These are phyloP conservation scores for Podarcis siculus DNA, from an alignment of 2,797 vertebrate genomes.

Conservation along the genomic window DNA sequence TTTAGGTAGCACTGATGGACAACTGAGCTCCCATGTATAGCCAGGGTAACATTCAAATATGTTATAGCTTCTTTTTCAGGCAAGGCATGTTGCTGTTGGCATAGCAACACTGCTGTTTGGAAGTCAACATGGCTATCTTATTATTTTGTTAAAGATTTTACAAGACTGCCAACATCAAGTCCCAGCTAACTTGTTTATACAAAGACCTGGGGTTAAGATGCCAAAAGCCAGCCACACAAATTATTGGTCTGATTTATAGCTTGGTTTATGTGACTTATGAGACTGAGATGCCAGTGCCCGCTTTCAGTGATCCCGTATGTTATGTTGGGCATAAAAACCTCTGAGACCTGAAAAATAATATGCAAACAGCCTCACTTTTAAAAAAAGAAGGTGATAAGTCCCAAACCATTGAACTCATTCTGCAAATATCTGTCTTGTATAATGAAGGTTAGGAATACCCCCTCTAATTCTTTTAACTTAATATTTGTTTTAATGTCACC, in stretches of 20 bases:
- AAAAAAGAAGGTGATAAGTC: no score
- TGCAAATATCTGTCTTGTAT: background rate
- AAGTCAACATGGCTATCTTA: constrained; percentile 56
- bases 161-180: constrained; percentile 53
- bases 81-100: constrained; percentile 58
- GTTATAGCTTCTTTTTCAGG: constrained; percentile 52
- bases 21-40: background rate
- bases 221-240: constrained; percentile 41
- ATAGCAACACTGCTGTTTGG: constrained; percentile 53
- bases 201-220: constrained; percentile 35
- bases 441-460: background rate
- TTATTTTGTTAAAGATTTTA: constrained; percentile 65
- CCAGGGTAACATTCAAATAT: constrained; percentile 4
- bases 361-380: background rate
- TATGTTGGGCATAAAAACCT: background rate
- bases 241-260: constrained; percentile 13
- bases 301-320: background rate
- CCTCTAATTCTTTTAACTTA: background rate
- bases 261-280: background rate
- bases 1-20: background rate
- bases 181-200: constrained; percentile 44
- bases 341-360: no score
- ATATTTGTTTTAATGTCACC: background rate
- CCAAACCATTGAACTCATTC: background rate
- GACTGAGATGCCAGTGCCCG: constrained; percentile 1